Conservation (phyloP, 1,140 invertebrate species). For the Drosophila dunni region DNA sequence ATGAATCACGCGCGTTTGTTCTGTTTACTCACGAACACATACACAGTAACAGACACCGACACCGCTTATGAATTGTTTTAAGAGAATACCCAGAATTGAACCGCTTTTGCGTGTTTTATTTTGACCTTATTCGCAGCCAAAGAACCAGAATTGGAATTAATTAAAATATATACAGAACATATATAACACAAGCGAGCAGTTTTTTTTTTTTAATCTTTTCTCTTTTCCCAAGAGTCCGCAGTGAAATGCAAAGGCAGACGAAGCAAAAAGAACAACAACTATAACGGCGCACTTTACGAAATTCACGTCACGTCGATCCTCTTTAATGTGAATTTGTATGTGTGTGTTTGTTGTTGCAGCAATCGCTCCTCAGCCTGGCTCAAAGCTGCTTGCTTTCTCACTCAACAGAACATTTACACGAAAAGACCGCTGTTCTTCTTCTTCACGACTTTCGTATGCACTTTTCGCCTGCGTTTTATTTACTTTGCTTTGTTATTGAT, state of each 20-base stretch:
- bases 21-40: conserved; percentile 57
- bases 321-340: conserved; percentile 20
- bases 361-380: conserved; percentile 24
- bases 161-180: conserved; percentile 47
- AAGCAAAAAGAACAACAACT: conserved; percentile 39
- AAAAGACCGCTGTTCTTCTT: conserved; percentile 32
- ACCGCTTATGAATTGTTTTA: conserved; percentile 39
- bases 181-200: conserved; percentile 18
- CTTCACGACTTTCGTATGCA: conserved; percentile 56
- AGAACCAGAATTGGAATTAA: conserved; percentile 55
- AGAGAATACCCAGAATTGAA: conserved; percentile 63
- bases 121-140: conserved; percentile 74
- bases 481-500: conserved; percentile 78
- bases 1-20: conserved; percentile 75
- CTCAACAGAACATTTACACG: conserved; percentile 29
- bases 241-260: conserved; percentile 39
- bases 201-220: not conserved
- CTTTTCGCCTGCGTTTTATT: conserved; percentile 69
- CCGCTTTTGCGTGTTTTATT: conserved; percentile 70
- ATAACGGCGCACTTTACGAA: conserved; percentile 63
- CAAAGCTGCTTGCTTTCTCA: conserved; percentile 41
- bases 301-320: conserved; percentile 70
- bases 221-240: conserved; percentile 16
- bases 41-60: conserved; percentile 14
- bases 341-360: conserved; percentile 18